phyloP scores from a whole-genome alignment of 2,113 vertebrate species.

The Scomber colias region DNA sequence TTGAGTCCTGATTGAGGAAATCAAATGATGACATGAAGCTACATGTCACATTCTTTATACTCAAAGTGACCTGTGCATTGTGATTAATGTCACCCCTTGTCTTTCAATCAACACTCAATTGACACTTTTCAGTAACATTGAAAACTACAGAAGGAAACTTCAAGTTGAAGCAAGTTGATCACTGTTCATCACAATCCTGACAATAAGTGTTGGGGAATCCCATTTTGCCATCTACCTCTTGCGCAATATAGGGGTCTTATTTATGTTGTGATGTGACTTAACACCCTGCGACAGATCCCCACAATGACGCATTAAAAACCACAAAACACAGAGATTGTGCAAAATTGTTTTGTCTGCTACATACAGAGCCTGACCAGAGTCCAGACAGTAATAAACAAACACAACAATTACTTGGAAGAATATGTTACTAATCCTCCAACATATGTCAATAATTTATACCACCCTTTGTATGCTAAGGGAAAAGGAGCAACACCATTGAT shows the following conservation, averaged over 20 bases:
- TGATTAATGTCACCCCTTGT: background rate
- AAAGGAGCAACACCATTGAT: conserved; percentile 27
- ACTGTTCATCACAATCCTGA: background rate
- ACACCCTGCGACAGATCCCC: conserved; percentile 47
- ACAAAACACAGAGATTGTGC: conserved; percentile 62
- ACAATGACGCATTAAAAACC: conserved; percentile 47
- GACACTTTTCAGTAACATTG: background rate
- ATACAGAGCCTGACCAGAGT: conserved; percentile 42
- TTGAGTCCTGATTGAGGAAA: background rate
- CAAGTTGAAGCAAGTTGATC: conserved; percentile 11
- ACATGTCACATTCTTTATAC: background rate
- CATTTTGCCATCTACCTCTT: conserved; percentile 22
- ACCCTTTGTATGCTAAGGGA: conserved; percentile 50
- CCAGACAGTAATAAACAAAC: conserved; percentile 60
- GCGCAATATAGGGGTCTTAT: conserved; percentile 28
- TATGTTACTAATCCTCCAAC: conserved; percentile 43
- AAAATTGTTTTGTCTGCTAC: conserved; percentile 60
- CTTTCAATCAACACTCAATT: background rate
- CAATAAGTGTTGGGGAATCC: conserved; percentile 19
- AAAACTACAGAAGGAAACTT: conserved; percentile 1
- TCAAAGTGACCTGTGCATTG: background rate
- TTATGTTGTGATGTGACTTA: conserved; percentile 52
- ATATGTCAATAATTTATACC: conserved; percentile 49
- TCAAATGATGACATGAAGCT: background rate
- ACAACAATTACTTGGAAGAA: conserved; percentile 53